Evolutionary conservation across 64 coral and sea anemone species (phyloP), one percentile per base, ranked within the genome.

Genomic region (Porites australiensis): DNA sequence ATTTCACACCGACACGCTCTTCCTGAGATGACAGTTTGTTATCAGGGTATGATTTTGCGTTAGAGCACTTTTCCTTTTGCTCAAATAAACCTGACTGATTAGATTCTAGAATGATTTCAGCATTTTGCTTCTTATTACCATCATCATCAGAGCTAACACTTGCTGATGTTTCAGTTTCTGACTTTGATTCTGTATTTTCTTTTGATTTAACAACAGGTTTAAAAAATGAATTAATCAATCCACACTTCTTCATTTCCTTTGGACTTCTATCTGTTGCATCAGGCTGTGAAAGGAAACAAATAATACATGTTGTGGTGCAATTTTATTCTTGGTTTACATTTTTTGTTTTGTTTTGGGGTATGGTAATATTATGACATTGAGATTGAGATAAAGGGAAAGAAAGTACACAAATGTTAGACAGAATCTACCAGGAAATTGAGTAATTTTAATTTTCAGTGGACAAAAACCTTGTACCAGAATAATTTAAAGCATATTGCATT

Each of bases 191-290:
- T 19, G 13, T 6, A 47, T 48, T 44, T 49, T 82, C 13, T 66
- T 19, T 49, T 69, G 19, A 5, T 37, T 22, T 68, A 21, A 12
- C 8, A 8, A 57, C 54, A 9, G 81, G 81, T 50, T 84, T 61
- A 20, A 84, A 84, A 65, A 84, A 84, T 12, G 81, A 64, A 69
- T 84, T 67, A 19, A 84, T 84, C 8, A 50, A 65, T 48, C 81
- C 47, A 22, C 7, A 15, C 18, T 68, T 84, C 46, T 50, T 50
- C 1, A 21, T 53, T 84, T 84, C 48, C 22, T 84, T 84, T 21
- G 51, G 14, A 69, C n/a, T 20, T 16, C 81, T 9, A 52, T 19
- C 63, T 22, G 63, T 19, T 16, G 21, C 61, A 13, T 50, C 15
- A 69, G 63, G 1, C 81, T 84, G 81, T 44, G 46, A 49, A 10